Evolutionary conservation across 2,113 vertebrate species (phyloP).

Genomic region (Dipodomys merriami): DNA sequence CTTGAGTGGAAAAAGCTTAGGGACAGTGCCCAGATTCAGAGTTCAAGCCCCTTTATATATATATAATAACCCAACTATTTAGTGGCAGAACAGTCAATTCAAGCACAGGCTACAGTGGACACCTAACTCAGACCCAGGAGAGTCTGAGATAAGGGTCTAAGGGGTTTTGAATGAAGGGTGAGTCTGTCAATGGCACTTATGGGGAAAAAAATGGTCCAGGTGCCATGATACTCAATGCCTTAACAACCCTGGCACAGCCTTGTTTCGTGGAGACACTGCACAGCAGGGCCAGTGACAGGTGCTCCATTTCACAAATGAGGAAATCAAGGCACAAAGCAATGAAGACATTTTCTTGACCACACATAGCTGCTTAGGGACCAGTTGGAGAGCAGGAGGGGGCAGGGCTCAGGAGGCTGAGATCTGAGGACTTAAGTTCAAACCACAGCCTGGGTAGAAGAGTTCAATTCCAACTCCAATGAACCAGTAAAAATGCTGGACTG

Average conservation of each 20-base stretch:
- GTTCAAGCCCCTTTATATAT: no score
- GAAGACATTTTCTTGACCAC: neutral
- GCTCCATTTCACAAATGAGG: neutral
- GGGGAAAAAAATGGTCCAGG: fast-evolving
- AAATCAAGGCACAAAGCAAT: neutral
- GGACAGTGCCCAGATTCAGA: no score
- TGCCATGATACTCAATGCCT: fast-evolving
- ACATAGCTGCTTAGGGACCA: neutral
- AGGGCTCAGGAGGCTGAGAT: neutral
- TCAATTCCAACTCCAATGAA: no score
- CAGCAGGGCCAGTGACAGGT: fast-evolving
- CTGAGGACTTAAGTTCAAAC: no score
- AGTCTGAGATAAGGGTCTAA: neutral
- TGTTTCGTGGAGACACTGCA: neutral
- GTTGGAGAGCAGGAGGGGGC: neutral
- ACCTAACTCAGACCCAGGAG: neutral
- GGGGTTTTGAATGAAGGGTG: neutral
- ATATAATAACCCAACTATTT: no score
- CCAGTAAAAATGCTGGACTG: no score
- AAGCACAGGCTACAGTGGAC: neutral
- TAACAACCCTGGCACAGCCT: neutral
- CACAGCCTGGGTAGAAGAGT: no score
- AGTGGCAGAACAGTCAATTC: neutral
- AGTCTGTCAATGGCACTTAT: fast-evolving
- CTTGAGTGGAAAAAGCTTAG: no score